Conservation (phyloP, 1,140 invertebrate species). For the Papilio polyxenes region DNA sequence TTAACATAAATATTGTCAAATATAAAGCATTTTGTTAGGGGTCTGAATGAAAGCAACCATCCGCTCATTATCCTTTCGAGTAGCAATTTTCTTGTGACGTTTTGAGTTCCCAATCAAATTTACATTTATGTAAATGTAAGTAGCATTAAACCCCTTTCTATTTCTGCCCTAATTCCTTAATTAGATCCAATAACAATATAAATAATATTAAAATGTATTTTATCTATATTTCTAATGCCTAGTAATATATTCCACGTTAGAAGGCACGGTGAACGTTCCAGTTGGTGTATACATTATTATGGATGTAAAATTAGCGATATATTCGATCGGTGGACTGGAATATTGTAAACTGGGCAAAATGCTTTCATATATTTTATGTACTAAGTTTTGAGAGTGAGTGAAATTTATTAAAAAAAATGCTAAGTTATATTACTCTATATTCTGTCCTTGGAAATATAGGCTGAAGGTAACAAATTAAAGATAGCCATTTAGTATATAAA, state of each 20-base stretch:
- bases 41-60: not conserved
- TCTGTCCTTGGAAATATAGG: not conserved
- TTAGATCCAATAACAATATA: not conserved
- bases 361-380: not conserved
- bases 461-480: not conserved
- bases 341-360: no score
- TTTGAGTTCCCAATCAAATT: slow-evolving; percentile 19
- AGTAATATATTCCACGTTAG: no score
- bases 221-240: no score
- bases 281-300: no score
- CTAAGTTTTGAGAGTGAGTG: no score
- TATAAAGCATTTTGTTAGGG: not conserved
- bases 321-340: no score
- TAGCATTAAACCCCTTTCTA: not conserved
- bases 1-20: not conserved
- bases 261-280: no score
- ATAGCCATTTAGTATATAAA: slow-evolving; percentile 4
- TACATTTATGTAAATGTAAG: slow-evolving; percentile 24
- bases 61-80: slow-evolving; percentile 17
- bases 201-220: not conserved
- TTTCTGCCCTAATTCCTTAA: not conserved
- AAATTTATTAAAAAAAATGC: not conserved
- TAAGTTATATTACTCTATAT: not conserved
- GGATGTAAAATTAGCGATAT: no score
- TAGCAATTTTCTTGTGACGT: slow-evolving; percentile 23